Base-by-base conservation (phyloP, 2,797 vertebrate species). In the Microctenopoma stevenorrisi region DNA sequence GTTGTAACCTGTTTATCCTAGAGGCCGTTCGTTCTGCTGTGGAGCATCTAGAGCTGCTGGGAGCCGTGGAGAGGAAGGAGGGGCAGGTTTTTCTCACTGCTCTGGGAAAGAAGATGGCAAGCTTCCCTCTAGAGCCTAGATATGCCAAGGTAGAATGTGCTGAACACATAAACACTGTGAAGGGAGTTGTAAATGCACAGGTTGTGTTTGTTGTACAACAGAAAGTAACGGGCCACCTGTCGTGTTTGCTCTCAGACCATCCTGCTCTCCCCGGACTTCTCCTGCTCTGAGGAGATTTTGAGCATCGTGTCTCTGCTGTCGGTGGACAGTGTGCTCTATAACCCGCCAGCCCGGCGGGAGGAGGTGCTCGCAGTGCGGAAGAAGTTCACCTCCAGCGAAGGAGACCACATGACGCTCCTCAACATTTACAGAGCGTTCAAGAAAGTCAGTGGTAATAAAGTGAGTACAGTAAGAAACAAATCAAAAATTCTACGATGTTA, bases 61-160 rank as follows among this genome's bases (percentile, higher is more conserved):
- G 97, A 16, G 97, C 97, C 38, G 90, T 97, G 51, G 95, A 98
- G 72, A 92, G 72, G 50, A 96, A 94, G 81, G 95, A 96, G 0
- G 91, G 93, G 30, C 96, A 94, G 73, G 90, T 96, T n/a, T 67
- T 82, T 25, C 94, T 99, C 67, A 98, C 96, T 0, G 81, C 94
- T 0, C 73, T 97, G 76, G 98, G 98, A 53, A 98, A 94, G 83
- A 98, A 97, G 89, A 99, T 99, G 97, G 95, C 97, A 9, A 94
- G 93, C 67, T 99, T 99, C 85, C 98, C 98, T 2, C 88, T 99
- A 84, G 97, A 99, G 71, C 97, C 97, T 14, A 94, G 93, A 86
- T 98, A 96, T 68, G 95, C 97, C 59, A 99, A 99, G 94, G 98
- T 99, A 92, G 92, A 67, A 77, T 28, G 7, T 12, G 11, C 30